These are phyloP conservation scores for Himalopsyche tibetana DNA, from an alignment of 2,888 invertebrate genomes.

Conservation along the genomic window DNA sequence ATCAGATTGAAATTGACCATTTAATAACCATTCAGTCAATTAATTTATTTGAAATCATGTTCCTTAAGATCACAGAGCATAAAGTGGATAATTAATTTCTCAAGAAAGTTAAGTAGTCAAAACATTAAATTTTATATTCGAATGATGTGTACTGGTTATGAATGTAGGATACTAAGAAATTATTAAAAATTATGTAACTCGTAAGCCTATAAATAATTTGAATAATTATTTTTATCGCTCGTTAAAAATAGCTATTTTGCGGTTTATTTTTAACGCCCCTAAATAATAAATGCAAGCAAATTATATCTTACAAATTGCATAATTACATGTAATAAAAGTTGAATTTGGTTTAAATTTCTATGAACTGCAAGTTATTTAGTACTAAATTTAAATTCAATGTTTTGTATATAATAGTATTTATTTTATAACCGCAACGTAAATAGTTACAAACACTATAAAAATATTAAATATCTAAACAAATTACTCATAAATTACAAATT, in stretches of 20 bases:
- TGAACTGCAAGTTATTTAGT: too few species aligned
- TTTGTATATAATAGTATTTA: too few species aligned
- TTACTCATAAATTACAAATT: too few species aligned
- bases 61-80: too few species aligned
- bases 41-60: too few species aligned
- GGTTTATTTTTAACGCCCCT: neutral
- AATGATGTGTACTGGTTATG: neutral
- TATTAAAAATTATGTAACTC: constrained; percentile 7
- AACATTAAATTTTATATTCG: neutral
- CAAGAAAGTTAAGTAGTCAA: constrained; percentile 12
- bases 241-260: neutral
- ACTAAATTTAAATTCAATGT: too few species aligned
- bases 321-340: neutral
- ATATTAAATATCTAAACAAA: too few species aligned
- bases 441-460: too few species aligned
- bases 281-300: neutral
- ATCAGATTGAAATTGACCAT: too few species aligned
- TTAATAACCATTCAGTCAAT: too few species aligned
- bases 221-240: neutral
- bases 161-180: neutral
- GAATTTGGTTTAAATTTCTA: too few species aligned
- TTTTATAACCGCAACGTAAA: too few species aligned
- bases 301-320: neutral
- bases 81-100: neutral
- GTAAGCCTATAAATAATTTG: neutral